These are phyloP conservation scores for Sciurus carolinensis DNA, from an alignment of 2,797 vertebrate species.

Conservation along the genomic window DNA sequence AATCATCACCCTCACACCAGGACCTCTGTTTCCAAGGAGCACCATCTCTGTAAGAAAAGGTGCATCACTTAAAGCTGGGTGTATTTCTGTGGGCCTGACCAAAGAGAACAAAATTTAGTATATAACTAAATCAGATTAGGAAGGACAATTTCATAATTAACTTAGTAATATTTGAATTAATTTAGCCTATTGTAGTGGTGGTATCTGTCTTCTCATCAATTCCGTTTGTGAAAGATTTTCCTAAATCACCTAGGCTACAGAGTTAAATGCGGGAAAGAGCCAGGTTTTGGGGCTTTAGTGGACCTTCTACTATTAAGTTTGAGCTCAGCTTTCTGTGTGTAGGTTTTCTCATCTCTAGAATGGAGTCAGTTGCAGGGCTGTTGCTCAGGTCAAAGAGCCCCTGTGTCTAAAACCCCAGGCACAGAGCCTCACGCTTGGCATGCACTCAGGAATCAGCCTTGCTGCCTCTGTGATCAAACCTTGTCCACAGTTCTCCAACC, in stretches of 20 bases:
- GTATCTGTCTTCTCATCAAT: not conserved
- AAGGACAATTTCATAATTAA: conserved; percentile 31
- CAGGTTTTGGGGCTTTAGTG: not conserved
- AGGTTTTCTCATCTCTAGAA: not conserved
- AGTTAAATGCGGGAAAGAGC: not conserved
- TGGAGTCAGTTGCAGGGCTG: not conserved
- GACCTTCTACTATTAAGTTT: not conserved
- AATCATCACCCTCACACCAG: not conserved
- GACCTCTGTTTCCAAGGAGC: not conserved
- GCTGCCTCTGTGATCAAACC: not conserved
- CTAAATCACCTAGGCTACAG: not conserved
- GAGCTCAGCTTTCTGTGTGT: not conserved
- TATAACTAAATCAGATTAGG: conserved; percentile 34
- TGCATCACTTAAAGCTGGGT: rapidly evolving
- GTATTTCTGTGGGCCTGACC: not conserved
- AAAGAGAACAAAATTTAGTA: not conserved
- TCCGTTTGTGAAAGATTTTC: conserved; percentile 31
- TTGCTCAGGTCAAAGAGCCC: not conserved
- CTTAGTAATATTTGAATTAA: conserved; percentile 25
- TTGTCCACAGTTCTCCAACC: not conserved
- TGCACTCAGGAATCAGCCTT: rapidly evolving
- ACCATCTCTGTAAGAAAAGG: not conserved
- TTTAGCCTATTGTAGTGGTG: not conserved
- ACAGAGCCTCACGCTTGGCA: rapidly evolving
- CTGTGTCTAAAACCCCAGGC: not conserved